A percentile compares a stretch with the other conserved stretches of the same genome.
phyloP scores from a whole-genome alignment of 2,888 invertebrate genomes.

The Alitta virens region DNA sequence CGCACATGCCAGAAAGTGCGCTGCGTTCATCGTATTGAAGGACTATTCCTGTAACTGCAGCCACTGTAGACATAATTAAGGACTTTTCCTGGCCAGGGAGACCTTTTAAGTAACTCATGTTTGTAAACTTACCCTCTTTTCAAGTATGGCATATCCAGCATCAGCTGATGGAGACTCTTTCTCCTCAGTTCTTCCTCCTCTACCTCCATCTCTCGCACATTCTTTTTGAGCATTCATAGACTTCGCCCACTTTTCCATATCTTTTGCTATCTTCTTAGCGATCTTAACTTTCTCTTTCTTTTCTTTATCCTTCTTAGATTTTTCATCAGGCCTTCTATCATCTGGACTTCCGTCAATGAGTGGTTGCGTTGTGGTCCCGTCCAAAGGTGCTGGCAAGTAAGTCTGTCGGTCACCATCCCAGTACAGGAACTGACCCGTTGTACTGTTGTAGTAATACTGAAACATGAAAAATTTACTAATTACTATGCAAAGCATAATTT shows the following conservation, averaged over 20 bases:
- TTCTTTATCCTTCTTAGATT: constrained; percentile 55
- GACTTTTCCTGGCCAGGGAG: too few relatives aligned
- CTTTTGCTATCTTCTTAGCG: constrained; percentile 95
- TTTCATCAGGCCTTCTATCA: constrained; percentile 27
- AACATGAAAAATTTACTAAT: too few relatives aligned
- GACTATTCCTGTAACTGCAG: too few relatives aligned
- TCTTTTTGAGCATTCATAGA: constrained; percentile 90
- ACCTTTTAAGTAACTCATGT: too few relatives aligned
- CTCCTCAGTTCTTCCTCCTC: constrained; percentile 27
- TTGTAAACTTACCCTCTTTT: constrained; percentile 68
- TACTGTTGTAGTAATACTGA: constrained; percentile 89
- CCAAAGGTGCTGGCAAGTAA: constrained; percentile 44
- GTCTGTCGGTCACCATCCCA: constrained; percentile 72
- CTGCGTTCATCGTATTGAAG: too few relatives aligned
- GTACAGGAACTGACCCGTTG: constrained; percentile 86
- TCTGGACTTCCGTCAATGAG: neutral
- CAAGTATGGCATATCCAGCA: constrained; percentile 87
- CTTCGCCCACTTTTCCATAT: constrained; percentile 94
- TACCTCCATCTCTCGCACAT: constrained; percentile 39
- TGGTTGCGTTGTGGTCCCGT: neutral
- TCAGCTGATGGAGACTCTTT: constrained; percentile 76
- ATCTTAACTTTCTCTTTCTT: constrained; percentile 94
- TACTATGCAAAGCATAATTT: too few relatives aligned
- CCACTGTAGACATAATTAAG: too few relatives aligned
- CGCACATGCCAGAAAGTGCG: too few relatives aligned